Evolutionary conservation across 1,140 invertebrate species (phyloP), one percentile per base, ranked within the genome.

Genomic region (Leptopilina boulardi): DNA sequence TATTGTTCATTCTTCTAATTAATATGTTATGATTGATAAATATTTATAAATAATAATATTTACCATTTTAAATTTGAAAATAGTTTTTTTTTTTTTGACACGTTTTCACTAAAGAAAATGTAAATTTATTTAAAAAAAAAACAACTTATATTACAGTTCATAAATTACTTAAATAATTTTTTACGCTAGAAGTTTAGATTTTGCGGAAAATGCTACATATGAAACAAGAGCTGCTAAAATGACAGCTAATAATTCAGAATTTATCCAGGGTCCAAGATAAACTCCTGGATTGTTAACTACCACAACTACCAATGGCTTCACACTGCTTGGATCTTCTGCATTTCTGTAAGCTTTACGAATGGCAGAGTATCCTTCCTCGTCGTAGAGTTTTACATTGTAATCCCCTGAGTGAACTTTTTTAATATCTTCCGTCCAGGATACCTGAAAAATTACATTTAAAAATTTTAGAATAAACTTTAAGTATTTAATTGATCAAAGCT

Each of bases 361-460:
- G 51, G 94, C 94, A 18, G 96, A 94, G 90, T 96, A 98, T 77
- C 96, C 96, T 87, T 98, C 97, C 91, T 99, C 97, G 86, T 98
- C 96, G 86, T 95, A 97, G 2, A 99, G 90, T 79, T 95, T 94
- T n/a, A 98, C 92, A 71, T 92, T 91, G 81, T 97, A 95, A 70
- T 94, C 94, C 42, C 97, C 97, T 73, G 95, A 94, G 54, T 93
- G 93, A 0, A 96, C 94, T 83, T 95, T 95, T 44, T 95, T 94
- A 8, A 95, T 92, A 77, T 98, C 97, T 88, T 98, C 96, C 70
- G 95, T 96, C 96, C 97, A 98, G 82, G 97, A 98, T 15, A 99
- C 94, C 96, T 98, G 87, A 42, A 76, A 51, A 76, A 54, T 34
- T 11, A 66, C 1, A 26, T 26, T 26, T 56, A 13, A 26, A 26